A percentile compares a stretch with the other conserved stretches of the same genome.
phyloP scores from a whole-genome alignment of 2,797 vertebrate species.

The Choloepus didactylus region DNA sequence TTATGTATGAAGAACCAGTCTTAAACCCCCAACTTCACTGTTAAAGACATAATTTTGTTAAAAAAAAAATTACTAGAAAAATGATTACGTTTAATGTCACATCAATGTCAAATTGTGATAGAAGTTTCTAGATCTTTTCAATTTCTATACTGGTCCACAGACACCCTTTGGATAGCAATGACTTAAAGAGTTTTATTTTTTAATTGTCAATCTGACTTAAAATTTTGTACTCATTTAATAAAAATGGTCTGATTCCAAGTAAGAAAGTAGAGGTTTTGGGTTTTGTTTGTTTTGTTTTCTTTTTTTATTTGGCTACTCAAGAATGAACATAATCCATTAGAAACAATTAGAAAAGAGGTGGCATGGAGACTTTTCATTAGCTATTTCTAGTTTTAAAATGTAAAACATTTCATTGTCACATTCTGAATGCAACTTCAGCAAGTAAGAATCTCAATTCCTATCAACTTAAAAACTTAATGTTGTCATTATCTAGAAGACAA shows the following conservation, averaged over 20 bases:
- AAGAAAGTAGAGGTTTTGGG: background rate
- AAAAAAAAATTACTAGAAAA: constrained; percentile 2
- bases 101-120: background rate
- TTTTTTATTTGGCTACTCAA: background rate
- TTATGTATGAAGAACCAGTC: background rate
- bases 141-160: background rate
- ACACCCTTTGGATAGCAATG: background rate
- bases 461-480: background rate
- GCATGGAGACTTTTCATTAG: constrained; percentile 19
- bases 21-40: background rate
- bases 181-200: background rate
- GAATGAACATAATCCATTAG: background rate
- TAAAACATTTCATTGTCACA: constrained; percentile 42
- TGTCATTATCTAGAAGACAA: constrained; percentile 21
- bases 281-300: background rate
- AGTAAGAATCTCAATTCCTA: constrained; percentile 28
- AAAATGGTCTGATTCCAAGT: background rate
- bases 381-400: constrained; percentile 67
- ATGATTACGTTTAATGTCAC: background rate
- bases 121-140: background rate
- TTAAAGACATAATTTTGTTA: background rate
- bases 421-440: constrained; percentile 57
- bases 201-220: background rate
- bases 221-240: background rate
- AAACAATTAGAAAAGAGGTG: constrained; percentile 34